Evolutionary conservation across 2,888 invertebrate species (phyloP), one percentile per base, ranked within the genome.

Genomic region (Macrosoma leucophasiata): DNA sequence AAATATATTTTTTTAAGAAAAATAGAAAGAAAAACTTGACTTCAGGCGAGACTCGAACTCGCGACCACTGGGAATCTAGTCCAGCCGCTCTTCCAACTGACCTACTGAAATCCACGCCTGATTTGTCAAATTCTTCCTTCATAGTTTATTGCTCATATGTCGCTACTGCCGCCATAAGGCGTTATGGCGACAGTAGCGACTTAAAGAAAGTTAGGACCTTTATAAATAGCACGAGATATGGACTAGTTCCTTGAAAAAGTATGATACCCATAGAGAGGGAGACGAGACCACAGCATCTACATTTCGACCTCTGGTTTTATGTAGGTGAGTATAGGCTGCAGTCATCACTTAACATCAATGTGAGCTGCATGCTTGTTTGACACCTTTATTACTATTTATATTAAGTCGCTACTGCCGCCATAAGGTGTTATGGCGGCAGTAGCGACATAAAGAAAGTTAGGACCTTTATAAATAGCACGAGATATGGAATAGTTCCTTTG

Each of bases 241-340:
- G 6, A 8, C 6, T 18, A 8, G 18, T 18, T 5, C 21, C 6
- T 33, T 2, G 18, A 33, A 35, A 32, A 23, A 9, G 13, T 14
- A 30, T 73, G 84, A 84, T 74, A 90, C 98, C 92, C 91, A 91
- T 91, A 12, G 91, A 91, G 9, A 98, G 86, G 52, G 97, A 97
- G 52, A 98, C 93, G 26, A 98, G 89, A 5, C 97, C 96, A 67
- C 95, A 96, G 70, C 97, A 97, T n/a, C n/a, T n/a, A n/a, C n/a
- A n/a, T n/a, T n/a, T n/a, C n/a, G n/a, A n/a, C n/a, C n/a, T n/a
- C n/a, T n/a, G n/a, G n/a, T n/a, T n/a, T n/a, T n/a, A n/a, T n/a
- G n/a, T n/a, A n/a, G n/a, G n/a, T n/a, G n/a, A n/a, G n/a, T n/a
- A n/a, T n/a, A n/a, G n/a, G n/a, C n/a, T n/a, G n/a, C n/a, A n/a